Conservation (phyloP, 2,113 vertebrate species). For the pig (Sus scrofa) region DNA sequence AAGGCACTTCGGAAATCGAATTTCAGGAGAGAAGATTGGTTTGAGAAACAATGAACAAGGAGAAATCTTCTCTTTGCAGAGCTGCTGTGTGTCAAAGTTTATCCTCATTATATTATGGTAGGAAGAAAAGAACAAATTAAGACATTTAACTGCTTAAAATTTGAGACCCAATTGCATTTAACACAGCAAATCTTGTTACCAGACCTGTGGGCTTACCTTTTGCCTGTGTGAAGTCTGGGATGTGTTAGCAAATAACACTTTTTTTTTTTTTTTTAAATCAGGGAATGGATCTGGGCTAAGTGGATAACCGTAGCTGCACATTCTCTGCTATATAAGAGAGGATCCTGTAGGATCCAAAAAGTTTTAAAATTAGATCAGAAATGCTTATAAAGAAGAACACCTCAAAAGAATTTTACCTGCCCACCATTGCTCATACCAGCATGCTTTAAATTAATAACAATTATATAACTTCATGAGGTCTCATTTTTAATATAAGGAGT, state of each 20-base stretch:
- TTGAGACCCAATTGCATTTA: slow-evolving; percentile 88
- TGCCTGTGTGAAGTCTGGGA: slow-evolving; percentile 80
- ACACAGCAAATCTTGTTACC: slow-evolving; percentile 88
- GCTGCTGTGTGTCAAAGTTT: slow-evolving; percentile 85
- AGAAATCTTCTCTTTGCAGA: slow-evolving; percentile 76
- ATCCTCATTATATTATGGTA: slow-evolving; percentile 86
- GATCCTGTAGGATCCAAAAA: slow-evolving; percentile 53
- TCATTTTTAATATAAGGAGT: slow-evolving; percentile 82
- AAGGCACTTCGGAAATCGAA: slow-evolving; percentile 88
- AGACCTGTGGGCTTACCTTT: slow-evolving; percentile 85
- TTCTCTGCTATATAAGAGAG: slow-evolving; percentile 31
- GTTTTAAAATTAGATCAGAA: not conserved
- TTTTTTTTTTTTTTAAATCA: slow-evolving; percentile 70
- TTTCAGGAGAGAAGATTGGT: slow-evolving; percentile 86
- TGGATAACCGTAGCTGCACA: not conserved
- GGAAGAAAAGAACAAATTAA: slow-evolving; percentile 90
- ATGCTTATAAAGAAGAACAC: not conserved
- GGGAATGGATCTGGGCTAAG: slow-evolving; percentile 48
- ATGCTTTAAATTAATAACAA: slow-evolving; percentile 80
- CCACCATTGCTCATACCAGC: not conserved
- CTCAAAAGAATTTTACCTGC: slow-evolving; percentile 70
- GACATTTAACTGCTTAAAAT: slow-evolving; percentile 89
- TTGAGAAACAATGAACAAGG: slow-evolving; percentile 81
- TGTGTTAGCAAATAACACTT: slow-evolving; percentile 76
- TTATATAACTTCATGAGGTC: slow-evolving; percentile 70